Evolutionary conservation across 2,888 invertebrate species (phyloP).

Genomic region (Escarpia spicata): DNA sequence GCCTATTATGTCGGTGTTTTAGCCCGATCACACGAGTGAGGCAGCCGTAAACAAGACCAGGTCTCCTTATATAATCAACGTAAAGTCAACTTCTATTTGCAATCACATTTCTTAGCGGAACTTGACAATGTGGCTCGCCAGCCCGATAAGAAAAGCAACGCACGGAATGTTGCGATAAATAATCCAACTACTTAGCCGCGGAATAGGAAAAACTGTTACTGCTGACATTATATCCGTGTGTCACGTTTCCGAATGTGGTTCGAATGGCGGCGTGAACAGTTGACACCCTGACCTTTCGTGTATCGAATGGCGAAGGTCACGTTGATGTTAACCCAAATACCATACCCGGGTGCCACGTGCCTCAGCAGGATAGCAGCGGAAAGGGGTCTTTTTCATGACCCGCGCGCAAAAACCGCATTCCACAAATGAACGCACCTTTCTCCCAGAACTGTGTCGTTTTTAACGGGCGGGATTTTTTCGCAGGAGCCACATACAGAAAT

Average conservation of each 20-base stretch:
- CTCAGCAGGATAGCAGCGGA: background rate
- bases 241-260: background rate
- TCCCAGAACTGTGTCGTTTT: background rate
- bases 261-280: background rate
- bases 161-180: background rate
- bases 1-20: background rate
- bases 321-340: background rate
- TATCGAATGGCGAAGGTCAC: background rate
- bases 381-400: background rate
- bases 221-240: background rate
- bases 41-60: background rate
- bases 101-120: constrained; percentile 11
- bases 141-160: background rate
- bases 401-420: background rate
- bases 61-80: background rate
- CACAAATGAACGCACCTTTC: background rate
- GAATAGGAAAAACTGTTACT: background rate
- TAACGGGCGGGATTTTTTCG: background rate
- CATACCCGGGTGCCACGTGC: constrained; percentile 7
- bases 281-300: background rate
- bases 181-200: background rate
- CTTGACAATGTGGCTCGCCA: background rate
- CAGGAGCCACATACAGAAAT: no score
- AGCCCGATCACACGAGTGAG: background rate
- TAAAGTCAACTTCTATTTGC: background rate